Evolutionary conservation across 2,888 invertebrate species (phyloP).

Genomic region (Sepiola atlantica): DNA sequence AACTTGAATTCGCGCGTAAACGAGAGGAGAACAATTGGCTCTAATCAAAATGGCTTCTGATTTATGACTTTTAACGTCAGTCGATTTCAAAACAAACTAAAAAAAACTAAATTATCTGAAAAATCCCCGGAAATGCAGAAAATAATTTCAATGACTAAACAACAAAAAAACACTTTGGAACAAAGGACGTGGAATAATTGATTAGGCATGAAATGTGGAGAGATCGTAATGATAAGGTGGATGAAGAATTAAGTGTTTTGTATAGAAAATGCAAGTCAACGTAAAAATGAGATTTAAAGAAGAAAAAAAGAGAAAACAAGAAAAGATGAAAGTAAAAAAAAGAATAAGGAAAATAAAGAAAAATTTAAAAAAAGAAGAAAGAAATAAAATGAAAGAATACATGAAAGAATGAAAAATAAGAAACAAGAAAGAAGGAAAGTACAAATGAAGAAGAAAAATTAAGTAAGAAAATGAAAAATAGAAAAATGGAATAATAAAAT

Average conservation of each 20-base stretch:
- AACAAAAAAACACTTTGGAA: neutral
- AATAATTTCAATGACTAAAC: neutral
- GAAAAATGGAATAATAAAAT: too few species aligned
- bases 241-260: neutral
- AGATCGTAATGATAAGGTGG: neutral
- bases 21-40: neutral
- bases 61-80: neutral
- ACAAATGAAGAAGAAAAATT: neutral
- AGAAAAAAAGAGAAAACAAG: neutral
- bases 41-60: neutral
- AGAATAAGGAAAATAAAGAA: too few species aligned
- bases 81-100: neutral
- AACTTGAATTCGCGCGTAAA: neutral
- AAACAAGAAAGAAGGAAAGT: neutral
- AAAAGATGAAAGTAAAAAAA: neutral
- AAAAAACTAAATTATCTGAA: neutral
- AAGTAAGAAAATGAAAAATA: neutral
- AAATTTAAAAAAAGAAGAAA: too few species aligned
- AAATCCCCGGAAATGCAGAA: neutral
- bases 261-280: neutral
- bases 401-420: too few species aligned
- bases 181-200: neutral
- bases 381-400: too few species aligned
- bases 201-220: neutral
- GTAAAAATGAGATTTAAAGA: fast-evolving